A percentile compares a stretch with the other conserved stretches of the same genome.
Evolutionary conservation across 2,797 vertebrate species (phyloP).

Genomic region (Micropoecilia bifurca): DNA sequence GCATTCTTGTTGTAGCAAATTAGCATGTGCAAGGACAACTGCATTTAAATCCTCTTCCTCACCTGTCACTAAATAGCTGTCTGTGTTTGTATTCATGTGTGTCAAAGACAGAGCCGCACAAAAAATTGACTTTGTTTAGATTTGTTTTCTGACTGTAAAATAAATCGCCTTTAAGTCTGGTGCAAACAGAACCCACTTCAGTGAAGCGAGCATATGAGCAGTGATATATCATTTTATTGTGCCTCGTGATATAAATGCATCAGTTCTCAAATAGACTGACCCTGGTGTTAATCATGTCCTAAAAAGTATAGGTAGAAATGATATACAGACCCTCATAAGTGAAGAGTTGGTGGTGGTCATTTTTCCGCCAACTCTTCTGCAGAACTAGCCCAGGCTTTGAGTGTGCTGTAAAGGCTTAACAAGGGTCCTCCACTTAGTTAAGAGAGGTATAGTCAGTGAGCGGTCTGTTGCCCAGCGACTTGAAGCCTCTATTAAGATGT

Average conservation of each 20-base stretch:
- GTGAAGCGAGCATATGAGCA: not conserved
- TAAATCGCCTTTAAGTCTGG: not conserved
- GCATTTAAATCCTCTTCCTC: not conserved
- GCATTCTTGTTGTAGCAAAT: too few relatives aligned
- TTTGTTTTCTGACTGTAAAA: not conserved
- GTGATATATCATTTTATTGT: slow-evolving; percentile 1
- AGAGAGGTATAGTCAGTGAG: slow-evolving; percentile 42
- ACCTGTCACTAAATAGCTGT: not conserved
- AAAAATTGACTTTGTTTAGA: not conserved
- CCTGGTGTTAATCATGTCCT: not conserved
- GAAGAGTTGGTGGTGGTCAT: slow-evolving; percentile 32
- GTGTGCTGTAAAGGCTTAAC: slow-evolving; percentile 52
- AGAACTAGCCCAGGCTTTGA: slow-evolving; percentile 53
- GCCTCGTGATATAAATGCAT: slow-evolving; percentile 6
- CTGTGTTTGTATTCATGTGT: not conserved
- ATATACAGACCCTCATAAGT: slow-evolving; percentile 20
- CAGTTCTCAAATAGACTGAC: not conserved
- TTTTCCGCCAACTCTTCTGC: slow-evolving; percentile 28
- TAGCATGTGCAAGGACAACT: not conserved
- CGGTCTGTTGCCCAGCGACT: slow-evolving; percentile 59
- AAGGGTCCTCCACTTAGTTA: slow-evolving; percentile 57
- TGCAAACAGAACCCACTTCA: not conserved
- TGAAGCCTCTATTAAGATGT: slow-evolving; percentile 36
- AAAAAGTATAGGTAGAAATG: slow-evolving; percentile 8
- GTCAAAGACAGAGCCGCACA: not conserved